phyloP scores from a whole-genome alignment of 1,140 invertebrate genomes.

The Thalassaphorura encarpata region DNA sequence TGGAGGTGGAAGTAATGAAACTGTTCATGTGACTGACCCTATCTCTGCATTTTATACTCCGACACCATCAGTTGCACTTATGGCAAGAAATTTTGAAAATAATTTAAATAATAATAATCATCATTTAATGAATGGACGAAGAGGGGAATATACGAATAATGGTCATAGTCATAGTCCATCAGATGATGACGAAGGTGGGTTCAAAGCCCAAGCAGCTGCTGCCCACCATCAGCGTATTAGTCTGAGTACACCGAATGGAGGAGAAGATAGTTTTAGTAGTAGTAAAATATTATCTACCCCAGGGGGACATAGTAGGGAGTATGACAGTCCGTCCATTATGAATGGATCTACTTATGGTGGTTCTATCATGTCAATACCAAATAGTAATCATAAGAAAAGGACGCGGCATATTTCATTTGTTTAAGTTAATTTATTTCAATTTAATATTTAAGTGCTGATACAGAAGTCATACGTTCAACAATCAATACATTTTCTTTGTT shows the following conservation, averaged over 20 bases:
- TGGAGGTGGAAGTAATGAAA: conserved; percentile 25
- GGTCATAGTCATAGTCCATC: too few relatives aligned
- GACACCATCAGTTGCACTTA: conserved; percentile 1
- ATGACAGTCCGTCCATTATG: conserved; percentile 30
- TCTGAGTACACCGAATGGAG: conserved; percentile 1
- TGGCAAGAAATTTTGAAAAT: background rate
- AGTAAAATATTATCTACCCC: too few relatives aligned
- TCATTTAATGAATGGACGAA: background rate
- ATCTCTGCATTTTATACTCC: conserved; percentile 20
- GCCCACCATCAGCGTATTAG: too few relatives aligned
- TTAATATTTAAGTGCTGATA: too few relatives aligned
- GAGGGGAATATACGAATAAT: too few relatives aligned
- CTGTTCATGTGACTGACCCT: conserved; percentile 20
- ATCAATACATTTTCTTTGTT: too few relatives aligned
- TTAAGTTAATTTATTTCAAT: too few relatives aligned
- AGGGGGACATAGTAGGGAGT: too few relatives aligned
- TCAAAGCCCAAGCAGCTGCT: conserved; percentile 8
- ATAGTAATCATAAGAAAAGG: conserved; percentile 29
- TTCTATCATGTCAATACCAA: conserved; percentile 26
- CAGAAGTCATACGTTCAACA: too few relatives aligned
- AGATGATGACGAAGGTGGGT: conserved; percentile 30
- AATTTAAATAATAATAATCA: background rate
- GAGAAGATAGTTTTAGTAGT: conserved; percentile 22
- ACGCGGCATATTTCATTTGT: conserved; percentile 33
- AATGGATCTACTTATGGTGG: conserved; percentile 29